phyloP scores from a whole-genome alignment of 2,888 invertebrate genomes.

The Griposia aprilina region DNA sequence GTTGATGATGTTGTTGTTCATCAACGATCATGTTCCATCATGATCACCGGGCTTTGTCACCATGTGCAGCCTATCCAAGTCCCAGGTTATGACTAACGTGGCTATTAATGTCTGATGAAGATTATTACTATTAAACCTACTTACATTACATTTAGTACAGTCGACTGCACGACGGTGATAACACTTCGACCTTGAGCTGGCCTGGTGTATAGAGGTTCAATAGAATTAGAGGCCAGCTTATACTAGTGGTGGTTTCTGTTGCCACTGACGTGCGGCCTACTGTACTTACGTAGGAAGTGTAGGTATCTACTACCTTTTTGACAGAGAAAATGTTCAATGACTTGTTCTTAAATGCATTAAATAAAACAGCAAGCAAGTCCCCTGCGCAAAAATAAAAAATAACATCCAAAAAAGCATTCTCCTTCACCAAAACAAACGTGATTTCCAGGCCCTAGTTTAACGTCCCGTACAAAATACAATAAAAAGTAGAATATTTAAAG shows the following conservation, averaged over 20 bases:
- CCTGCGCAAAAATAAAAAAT: constrained; percentile 7
- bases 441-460: constrained; percentile 62
- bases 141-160: background rate
- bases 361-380: background rate
- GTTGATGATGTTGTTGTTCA: no score
- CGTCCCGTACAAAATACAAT: constrained; percentile 41
- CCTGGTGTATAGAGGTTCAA: background rate
- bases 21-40: no score
- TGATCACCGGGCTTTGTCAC: background rate
- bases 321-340: background rate
- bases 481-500: constrained; percentile 67
- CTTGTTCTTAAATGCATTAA: no score
- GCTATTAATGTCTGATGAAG: background rate
- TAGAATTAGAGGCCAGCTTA: background rate
- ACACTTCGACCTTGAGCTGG: background rate
- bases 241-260: background rate
- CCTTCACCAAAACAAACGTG: constrained; percentile 55
- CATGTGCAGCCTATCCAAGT: background rate
- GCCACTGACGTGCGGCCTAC: background rate
- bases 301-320: background rate
- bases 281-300: background rate
- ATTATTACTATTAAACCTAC: background rate
- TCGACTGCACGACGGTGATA: background rate
- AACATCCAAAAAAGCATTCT: constrained; percentile 31
- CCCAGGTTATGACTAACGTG: background rate